phyloP scores from a whole-genome alignment of 2,113 vertebrate species.

The Engystomops pustulosus region DNA sequence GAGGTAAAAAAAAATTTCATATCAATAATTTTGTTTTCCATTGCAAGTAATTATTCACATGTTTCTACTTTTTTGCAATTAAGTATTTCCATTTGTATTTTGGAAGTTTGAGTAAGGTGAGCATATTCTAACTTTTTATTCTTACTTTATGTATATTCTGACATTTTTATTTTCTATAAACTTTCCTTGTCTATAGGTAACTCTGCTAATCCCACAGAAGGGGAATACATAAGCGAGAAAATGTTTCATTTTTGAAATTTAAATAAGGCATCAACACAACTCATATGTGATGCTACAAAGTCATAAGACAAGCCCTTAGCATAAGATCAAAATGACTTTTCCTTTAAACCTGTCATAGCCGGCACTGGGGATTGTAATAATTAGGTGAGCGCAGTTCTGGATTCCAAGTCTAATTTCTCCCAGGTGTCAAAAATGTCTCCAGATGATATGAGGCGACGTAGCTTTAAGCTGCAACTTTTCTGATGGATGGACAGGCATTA shows the following conservation, averaged over 20 bases:
- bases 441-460: slow-evolving; percentile 12
- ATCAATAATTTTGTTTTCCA: no score
- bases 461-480: slow-evolving; percentile 1
- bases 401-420: slow-evolving; percentile 23
- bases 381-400: slow-evolving; percentile 18
- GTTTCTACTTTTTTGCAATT: no score
- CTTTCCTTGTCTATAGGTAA: not conserved
- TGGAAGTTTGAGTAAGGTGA: no score
- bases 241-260: not conserved
- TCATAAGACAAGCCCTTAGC: slow-evolving; percentile 26
- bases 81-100: no score
- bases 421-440: slow-evolving; percentile 38
- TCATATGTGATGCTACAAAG: not conserved
- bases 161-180: not conserved
- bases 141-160: not conserved
- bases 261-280: slow-evolving; percentile 28
- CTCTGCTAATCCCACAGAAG: not conserved
- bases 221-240: not conserved
- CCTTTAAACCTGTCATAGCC: slow-evolving; percentile 39
- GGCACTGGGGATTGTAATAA: slow-evolving; percentile 27
- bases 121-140: not conserved
- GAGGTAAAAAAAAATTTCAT: no score
- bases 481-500: slow-evolving; percentile 45
- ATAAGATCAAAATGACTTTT: slow-evolving; percentile 33
- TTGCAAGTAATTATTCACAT: no score